Evolutionary conservation across 2,113 vertebrate genomes (phyloP), one percentile per base, ranked within the genome.

Genomic region (Equus quagga): DNA sequence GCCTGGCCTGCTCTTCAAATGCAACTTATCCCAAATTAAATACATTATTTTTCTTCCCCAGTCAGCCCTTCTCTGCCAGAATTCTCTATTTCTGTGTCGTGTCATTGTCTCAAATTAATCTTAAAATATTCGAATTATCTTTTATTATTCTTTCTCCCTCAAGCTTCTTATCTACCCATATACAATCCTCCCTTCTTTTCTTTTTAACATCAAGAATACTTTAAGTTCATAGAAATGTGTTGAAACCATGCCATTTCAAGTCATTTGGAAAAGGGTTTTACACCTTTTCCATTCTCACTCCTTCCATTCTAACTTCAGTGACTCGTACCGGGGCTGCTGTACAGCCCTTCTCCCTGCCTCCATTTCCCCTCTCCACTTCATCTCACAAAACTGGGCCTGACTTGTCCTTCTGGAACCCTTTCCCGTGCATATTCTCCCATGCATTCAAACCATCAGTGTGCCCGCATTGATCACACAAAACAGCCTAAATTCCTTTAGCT

Each of bases 301-400:
- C 15, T 72, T 56, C 24, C 44, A 6, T 23, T 31, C 41, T 31
- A 24, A 24, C 8, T 17, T 13, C 10, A 31, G 54, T 23, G 11
- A 6, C 21, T 36, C 24, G 3, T 14, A 1, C 31, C 12, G 7
- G 33, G 24, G 28, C 36, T 8, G 6, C 28, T n/a, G 13, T 0
- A 11, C 7, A 26, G 33, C 10, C 23, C 4, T 69, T 17, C 17
- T 17, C 8, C 31, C 19, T 54, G 33, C 36, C 19, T 65, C 69
- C 41, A 18, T 28, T 31, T 91, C 46, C 17, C 33, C 80, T 81
- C 62, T 81, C 31, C 0, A n/a, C 8, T 24, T 67, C 23, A 33
- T 23, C 87, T 23, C 28, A 8, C 46, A 54, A 21, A 54, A 33
- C 24, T 56, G 46, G 70, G 54, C 33, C 46, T 13, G 9, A 18